Conservation (phyloP, 64 coral and sea anemone genomes). For the Montipora foliosa region DNA sequence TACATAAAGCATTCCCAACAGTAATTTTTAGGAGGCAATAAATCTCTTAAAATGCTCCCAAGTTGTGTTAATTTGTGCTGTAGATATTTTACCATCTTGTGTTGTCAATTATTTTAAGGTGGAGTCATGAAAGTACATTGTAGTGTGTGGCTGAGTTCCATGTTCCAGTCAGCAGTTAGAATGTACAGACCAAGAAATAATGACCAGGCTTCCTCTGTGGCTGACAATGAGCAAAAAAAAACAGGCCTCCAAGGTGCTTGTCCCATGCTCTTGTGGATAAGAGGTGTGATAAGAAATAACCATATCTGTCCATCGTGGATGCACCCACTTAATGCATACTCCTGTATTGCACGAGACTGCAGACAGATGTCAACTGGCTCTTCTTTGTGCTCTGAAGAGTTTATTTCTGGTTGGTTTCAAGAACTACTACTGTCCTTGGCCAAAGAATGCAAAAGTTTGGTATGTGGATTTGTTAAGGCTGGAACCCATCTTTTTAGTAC, state of each 20-base stretch:
- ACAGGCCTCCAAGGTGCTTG: background rate
- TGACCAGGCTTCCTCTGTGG: background rate
- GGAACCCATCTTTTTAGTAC: too few species aligned
- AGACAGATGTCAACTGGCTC: background rate
- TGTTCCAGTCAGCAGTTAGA: slow-evolving; percentile 20
- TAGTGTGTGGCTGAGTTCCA: slow-evolving; percentile 63
- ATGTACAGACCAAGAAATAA: background rate
- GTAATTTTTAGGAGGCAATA: too few species aligned
- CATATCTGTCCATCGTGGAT: slow-evolving; percentile 84
- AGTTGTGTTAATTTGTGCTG: too few species aligned
- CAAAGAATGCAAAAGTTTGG: slow-evolving; percentile 78
- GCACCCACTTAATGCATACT: slow-evolving; percentile 78
- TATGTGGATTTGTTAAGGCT: slow-evolving; percentile 7
- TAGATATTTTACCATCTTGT: background rate
- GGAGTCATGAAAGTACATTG: slow-evolving; percentile 64
- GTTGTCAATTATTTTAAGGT: background rate
- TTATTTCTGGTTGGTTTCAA: slow-evolving; percentile 87
- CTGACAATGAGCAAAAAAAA: slow-evolving; percentile 10
- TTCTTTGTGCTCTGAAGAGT: background rate
- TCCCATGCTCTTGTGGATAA: slow-evolving; percentile 74
- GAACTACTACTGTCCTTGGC: slow-evolving; percentile 68
- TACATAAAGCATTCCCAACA: too few species aligned
- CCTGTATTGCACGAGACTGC: slow-evolving; percentile 72
- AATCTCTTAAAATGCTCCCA: too few species aligned
- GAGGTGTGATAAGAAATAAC: slow-evolving; percentile 62